phyloP scores from a whole-genome alignment of 1,140 invertebrate species.

The Kradibia gibbosae region DNA sequence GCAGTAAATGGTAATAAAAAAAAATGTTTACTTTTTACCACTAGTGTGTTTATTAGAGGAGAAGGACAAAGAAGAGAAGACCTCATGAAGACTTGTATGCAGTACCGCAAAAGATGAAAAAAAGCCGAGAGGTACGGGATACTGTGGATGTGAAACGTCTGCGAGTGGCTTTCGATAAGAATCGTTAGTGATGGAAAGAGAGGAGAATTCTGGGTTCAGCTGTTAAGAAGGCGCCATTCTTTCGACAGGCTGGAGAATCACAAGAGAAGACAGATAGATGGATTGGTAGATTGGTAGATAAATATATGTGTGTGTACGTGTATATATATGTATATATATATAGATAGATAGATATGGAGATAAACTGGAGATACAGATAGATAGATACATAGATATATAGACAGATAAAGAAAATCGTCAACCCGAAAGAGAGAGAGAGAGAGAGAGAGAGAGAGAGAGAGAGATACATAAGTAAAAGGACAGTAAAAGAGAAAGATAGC shows the following conservation, averaged over 20 bases:
- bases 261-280: slow-evolving; percentile 2
- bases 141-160: slow-evolving; percentile 7
- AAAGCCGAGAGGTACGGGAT: not conserved
- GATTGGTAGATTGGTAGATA: slow-evolving; percentile 2
- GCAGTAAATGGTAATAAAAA: too few species aligned
- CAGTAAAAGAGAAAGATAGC: not conserved
- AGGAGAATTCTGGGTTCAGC: not conserved
- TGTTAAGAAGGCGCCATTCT: slow-evolving; percentile 20
- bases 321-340: not conserved
- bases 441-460: not conserved
- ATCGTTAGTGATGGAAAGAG: slow-evolving; percentile 22
- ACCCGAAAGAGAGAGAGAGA: not conserved
- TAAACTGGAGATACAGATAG: not conserved
- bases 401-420: not conserved
- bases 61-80: not conserved
- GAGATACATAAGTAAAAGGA: not conserved
- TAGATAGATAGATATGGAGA: not conserved
- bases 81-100: not conserved
- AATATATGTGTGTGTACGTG: not conserved
- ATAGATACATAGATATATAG: slow-evolving; percentile 5
- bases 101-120: not conserved
- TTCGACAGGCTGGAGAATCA: not conserved
- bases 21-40: not conserved
- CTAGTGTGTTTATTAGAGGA: not conserved
- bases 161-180: slow-evolving; percentile 28